A percentile compares a stretch with the other conserved stretches of the same genome.
These are phyloP conservation scores for Salvelinus fontinalis DNA, from an alignment of 2,113 vertebrate species.

Conservation along the genomic window DNA sequence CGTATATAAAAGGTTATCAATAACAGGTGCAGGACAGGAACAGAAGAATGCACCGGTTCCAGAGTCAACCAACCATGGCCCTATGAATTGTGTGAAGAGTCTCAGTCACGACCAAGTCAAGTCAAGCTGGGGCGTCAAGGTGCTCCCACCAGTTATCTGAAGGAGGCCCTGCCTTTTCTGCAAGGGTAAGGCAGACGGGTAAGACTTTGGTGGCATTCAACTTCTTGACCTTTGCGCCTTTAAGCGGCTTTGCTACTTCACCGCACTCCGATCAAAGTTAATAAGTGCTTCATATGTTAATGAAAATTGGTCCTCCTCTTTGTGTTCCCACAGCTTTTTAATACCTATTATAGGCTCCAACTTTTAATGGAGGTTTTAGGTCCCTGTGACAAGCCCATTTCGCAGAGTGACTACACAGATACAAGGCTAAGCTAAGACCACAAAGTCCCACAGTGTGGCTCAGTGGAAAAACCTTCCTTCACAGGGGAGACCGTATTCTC, in stretches of 20 bases:
- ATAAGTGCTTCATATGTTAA: constrained; percentile 83
- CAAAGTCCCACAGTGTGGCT: constrained; percentile 60
- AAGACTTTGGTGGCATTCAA: constrained; percentile 76
- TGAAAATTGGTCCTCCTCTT: constrained; percentile 80
- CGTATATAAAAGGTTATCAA: not conserved
- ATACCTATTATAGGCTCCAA: constrained; percentile 83
- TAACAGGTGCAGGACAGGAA: constrained; percentile 4
- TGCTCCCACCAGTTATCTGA: constrained; percentile 70
- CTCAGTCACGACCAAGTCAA: constrained; percentile 35
- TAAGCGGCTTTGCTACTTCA: constrained; percentile 82
- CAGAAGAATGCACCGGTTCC: constrained; percentile 7
- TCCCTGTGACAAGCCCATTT: constrained; percentile 80
- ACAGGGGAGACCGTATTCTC: constrained; percentile 78
- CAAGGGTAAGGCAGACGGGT: constrained; percentile 71
- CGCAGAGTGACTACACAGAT: constrained; percentile 77
- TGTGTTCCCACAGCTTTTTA: constrained; percentile 82
- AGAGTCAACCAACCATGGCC: constrained; percentile 24
- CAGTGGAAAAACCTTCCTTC: constrained; percentile 69
- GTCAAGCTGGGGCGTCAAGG: constrained; percentile 61
- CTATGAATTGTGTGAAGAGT: too few relatives aligned
- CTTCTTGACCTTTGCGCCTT: constrained; percentile 81
- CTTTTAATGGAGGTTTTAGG: constrained; percentile 85
- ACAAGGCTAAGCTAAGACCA: constrained; percentile 79
- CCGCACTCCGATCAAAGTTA: constrained; percentile 81
- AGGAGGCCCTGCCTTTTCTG: constrained; percentile 61